Evolutionary conservation across 2,113 vertebrate genomes (phyloP).

Genomic region (Oryzias javanicus): DNA sequence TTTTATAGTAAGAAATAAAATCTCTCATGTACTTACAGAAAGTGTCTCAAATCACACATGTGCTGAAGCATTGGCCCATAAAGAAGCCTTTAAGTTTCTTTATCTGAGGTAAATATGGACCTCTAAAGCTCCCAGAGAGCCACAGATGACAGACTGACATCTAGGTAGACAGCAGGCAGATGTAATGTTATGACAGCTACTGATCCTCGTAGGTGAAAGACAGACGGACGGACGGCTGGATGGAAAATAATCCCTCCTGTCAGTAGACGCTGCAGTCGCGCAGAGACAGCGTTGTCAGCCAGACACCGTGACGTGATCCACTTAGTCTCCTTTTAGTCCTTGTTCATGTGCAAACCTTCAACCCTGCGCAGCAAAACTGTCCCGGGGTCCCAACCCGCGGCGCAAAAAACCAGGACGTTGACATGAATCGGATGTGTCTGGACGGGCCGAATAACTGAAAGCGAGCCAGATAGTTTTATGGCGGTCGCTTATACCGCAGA

Average conservation of each 20-base stretch:
- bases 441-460: slow-evolving; percentile 9
- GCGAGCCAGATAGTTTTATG: slow-evolving; percentile 40
- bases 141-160: slow-evolving; percentile 14
- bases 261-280: slow-evolving; percentile 18
- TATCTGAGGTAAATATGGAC: slow-evolving; percentile 6
- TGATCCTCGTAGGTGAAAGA: slow-evolving; percentile 33
- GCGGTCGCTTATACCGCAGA: slow-evolving; percentile 43
- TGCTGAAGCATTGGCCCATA: background rate
- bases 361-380: background rate
- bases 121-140: slow-evolving; percentile 4
- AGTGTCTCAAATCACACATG: background rate
- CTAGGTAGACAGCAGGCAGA: slow-evolving; percentile 26
- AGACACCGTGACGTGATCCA: slow-evolving; percentile 6
- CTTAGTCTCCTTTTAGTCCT: background rate
- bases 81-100: background rate
- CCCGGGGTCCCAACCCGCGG: slow-evolving; percentile 2
- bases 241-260: slow-evolving; percentile 9
- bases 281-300: slow-evolving; percentile 19
- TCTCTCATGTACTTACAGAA: too few species aligned
- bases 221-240: slow-evolving; percentile 27
- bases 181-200: slow-evolving; percentile 25
- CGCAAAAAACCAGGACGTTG: background rate
- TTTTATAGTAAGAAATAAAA: too few species aligned
- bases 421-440: slow-evolving; percentile 24
- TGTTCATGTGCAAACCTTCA: slow-evolving; percentile 4